phyloP scores from a whole-genome alignment of 2,797 vertebrate genomes.

The Chelon labrosus region DNA sequence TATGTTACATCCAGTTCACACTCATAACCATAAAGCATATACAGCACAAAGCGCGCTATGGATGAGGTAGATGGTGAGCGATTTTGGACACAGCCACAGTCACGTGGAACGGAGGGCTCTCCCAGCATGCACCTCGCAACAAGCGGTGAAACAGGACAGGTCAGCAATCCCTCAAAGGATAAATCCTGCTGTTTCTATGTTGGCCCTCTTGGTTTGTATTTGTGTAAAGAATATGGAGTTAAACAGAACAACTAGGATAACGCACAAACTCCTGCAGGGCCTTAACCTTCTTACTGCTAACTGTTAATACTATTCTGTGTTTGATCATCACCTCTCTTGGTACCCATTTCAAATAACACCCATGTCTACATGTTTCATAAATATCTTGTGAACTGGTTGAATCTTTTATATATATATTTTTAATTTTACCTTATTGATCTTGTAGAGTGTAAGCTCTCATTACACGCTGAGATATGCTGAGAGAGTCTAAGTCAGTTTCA shows the following conservation, averaged over 20 bases:
- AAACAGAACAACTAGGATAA: constrained; percentile 23
- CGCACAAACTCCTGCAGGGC: not conserved
- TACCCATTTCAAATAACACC: no score
- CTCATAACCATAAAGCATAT: not conserved
- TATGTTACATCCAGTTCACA: not conserved
- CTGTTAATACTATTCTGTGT: not conserved
- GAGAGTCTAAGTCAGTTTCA: constrained; percentile 10
- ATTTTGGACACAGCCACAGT: constrained; percentile 7
- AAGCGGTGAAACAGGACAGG: constrained; percentile 1
- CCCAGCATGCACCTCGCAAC: constrained; percentile 20
- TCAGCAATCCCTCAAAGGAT: not conserved
- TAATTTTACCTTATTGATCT: not conserved
- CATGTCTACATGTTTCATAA: not conserved
- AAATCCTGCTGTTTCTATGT: no score
- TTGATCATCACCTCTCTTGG: no score
- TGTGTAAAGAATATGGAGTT: not conserved
- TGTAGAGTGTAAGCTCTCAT: not conserved
- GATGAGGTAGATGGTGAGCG: not conserved
- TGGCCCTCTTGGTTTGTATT: not conserved
- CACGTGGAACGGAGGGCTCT: constrained; percentile 14
- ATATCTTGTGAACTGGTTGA: not conserved
- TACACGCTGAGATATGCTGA: not conserved
- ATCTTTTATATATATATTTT: not conserved
- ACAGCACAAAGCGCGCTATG: not conserved
- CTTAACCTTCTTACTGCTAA: not conserved